Base-by-base conservation (phyloP, 2,797 vertebrate species). In the Lateolabrax maculatus region DNA sequence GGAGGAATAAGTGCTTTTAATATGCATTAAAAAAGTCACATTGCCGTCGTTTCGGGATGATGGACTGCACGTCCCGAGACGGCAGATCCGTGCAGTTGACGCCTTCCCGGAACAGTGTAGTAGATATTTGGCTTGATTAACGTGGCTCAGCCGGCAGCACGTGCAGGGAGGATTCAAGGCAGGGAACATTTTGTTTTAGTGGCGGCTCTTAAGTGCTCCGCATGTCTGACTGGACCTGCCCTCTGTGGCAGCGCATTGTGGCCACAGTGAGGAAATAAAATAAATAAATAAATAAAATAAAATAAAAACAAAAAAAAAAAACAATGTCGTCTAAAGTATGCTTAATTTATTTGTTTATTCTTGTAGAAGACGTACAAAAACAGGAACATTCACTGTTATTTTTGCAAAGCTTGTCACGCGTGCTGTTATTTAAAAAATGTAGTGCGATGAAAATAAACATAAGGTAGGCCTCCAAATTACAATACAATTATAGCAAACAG, bases 111-210 rank as follows among this genome's bases (percentile, higher is more conserved):
- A 75, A 76, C 63, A 58, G 48, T 43, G 57, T 78, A 79, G 73
- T 1, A 48, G 73, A 79, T 53, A 71, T 58, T 44, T 72, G 19
- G 31, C 66, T 53, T 67, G 79, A 81, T 84, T 76, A 77, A 62
- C 85, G 19, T 5, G 74, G 83, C 80, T 82, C 79, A 84, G n/a
- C 70, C 84, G 57, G 76, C 66, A 68, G 52, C 83, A 83, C 81
- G 75, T 86, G 88, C 65, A 55, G 67, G 69, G 80, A 84, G 85
- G 89, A 83, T 86, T 86, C 71, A 83, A 70, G 65, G 31, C 6
- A 63, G 76, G 61, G 80, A 79, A 81, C 81, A 82, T 84, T 87
- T 76, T 80, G 83, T 85, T 85, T 84, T 15, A 80, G 78, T 58
- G 72, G 71, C 41, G 65, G 16, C 63, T 44, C 62, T 49, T n/a